phyloP scores from a whole-genome alignment of 2,113 vertebrate genomes.

The Elgaria multicarinata region DNA sequence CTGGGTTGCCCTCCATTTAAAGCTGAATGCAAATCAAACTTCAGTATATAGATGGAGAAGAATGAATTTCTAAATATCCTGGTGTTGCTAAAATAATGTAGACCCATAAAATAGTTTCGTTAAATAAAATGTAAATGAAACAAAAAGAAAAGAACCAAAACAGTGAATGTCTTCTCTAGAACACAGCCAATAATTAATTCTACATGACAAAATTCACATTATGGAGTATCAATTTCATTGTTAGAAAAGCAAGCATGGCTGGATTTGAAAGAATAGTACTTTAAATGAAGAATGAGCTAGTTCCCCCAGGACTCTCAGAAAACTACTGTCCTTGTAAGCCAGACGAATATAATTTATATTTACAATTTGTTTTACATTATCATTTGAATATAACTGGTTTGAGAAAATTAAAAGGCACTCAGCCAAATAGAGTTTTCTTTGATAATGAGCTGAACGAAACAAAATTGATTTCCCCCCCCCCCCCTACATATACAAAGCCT shows the following conservation, averaged over 20 bases:
- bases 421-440: constrained; percentile 14
- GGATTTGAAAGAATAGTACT: neutral
- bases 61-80: neutral
- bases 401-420: constrained; percentile 8
- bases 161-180: neutral
- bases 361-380: neutral
- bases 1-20: neutral
- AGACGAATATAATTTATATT: constrained; percentile 21
- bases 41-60: neutral
- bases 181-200: constrained; percentile 2
- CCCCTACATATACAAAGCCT: neutral
- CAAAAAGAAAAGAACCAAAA: no score
- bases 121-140: accelerated
- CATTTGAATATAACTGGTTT: neutral
- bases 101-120: neutral
- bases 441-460: constrained; percentile 23
- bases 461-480: neutral
- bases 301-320: neutral
- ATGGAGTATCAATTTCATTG: neutral
- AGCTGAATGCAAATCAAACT: neutral
- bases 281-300: constrained; percentile 14
- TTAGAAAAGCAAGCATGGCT: neutral
- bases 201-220: neutral
- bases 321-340: neutral
- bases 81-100: neutral